Evolutionary conservation across 1,140 invertebrate genomes (phyloP), one percentile per base, ranked within the genome.

Genomic region (Bursaphelenchus mucronatus): DNA sequence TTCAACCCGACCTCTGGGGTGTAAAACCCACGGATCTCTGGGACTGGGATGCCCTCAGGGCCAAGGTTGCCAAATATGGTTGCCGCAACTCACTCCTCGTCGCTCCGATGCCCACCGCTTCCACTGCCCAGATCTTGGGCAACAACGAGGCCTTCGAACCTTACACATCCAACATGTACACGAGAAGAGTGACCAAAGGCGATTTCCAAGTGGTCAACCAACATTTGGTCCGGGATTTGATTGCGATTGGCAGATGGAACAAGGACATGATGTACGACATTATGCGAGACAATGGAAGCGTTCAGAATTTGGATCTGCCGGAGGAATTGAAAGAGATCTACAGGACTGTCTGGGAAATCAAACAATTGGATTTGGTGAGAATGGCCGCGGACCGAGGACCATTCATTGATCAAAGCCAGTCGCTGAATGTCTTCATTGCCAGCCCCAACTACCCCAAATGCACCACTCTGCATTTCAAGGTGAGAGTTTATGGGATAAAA

Each of bases 81-180:
- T 84, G 97, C 0, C 84, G 94, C 54, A 98, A 98, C 85, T 95
- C 92, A 8, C 84, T 98, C 10, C 83, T 97, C 5, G 70, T 97
- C 49, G 93, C 94, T 0, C 93, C 94, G 1, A 97, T 97, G 94
- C 94, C 94, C 0, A 97, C 94, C 9, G 94, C 94, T 10, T 96
- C 93, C 1, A 97, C 94, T 0, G 94, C 94, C 7, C 94, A 97
- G 84, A 98, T 97, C 78, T 85, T 98, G 30, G 94, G 94, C 8
- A 97, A 97, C 76, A 97, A 97, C 82, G 94, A 97, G 83, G 91
- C 91, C 0, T 90, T 96, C 78, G 94, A 98, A 83, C 91, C 94
- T 0, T 97, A 96, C 80, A 97, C 93, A 0, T 94, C 89, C 30
- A 97, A 98, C 79, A 91, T 97, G 69, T 97, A 97, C 78, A 88